These are phyloP conservation scores for Epirrhoe tristata DNA, from an alignment of 2,888 invertebrate species.

Conservation along the genomic window DNA sequence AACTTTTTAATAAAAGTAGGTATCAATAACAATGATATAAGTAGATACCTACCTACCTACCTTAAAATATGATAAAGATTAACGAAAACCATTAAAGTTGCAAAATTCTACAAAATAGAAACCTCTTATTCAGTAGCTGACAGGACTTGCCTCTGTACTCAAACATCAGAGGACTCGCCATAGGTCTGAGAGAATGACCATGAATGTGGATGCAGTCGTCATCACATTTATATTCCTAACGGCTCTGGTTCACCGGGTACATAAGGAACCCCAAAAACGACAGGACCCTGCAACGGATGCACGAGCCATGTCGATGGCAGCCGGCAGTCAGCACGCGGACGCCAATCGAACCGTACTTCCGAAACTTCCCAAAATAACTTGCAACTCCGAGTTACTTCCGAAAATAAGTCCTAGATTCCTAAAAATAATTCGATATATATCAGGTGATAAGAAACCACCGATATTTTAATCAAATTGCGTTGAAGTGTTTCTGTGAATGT, in stretches of 20 bases:
- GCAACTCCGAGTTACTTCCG: neutral
- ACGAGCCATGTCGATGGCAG: slow-evolving; percentile 34
- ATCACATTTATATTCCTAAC: neutral
- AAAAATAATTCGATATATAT: neutral
- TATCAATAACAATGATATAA: too few species aligned
- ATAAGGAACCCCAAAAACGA: slow-evolving; percentile 37
- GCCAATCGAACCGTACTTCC: slow-evolving; percentile 34
- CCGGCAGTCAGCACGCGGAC: slow-evolving; percentile 27
- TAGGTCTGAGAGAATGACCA: too few species aligned
- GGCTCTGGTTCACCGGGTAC: slow-evolving; percentile 11
- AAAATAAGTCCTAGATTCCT: too few species aligned
- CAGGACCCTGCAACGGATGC: slow-evolving; percentile 48
- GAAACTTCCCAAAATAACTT: slow-evolving; percentile 18
- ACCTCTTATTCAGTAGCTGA: too few species aligned
- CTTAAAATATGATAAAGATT: too few species aligned
- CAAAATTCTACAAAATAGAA: too few species aligned
- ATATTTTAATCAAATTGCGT: neutral
- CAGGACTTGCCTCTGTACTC: too few species aligned
- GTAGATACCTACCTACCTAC: too few species aligned
- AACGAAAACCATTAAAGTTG: too few species aligned
- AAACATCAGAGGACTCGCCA: too few species aligned
- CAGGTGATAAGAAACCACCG: neutral
- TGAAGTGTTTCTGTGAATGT: slow-evolving; percentile 2
- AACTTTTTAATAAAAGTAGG: neutral
- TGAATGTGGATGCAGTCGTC: too few species aligned